Percentiles rank a stretch among this genome's conserved stretches.
These are phyloP conservation scores for Azorinus chamasolen DNA, from an alignment of 2,888 invertebrate species.

Conservation along the genomic window DNA sequence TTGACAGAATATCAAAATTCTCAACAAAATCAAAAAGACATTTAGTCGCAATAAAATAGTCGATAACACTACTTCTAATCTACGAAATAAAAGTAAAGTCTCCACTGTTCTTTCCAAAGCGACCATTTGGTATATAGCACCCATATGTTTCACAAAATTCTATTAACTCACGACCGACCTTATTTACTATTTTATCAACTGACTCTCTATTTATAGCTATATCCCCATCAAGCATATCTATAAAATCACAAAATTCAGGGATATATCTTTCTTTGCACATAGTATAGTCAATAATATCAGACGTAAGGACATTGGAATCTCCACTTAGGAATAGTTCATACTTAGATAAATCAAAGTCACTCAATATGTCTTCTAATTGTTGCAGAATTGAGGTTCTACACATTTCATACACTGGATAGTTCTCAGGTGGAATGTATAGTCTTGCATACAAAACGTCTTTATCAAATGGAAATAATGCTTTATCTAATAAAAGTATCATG, in stretches of 20 bases:
- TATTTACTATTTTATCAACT: slow-evolving; percentile 1
- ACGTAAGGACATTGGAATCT: slow-evolving; percentile 5
- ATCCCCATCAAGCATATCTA: neutral
- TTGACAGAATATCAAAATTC: neutral
- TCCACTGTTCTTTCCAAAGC: slow-evolving; percentile 5
- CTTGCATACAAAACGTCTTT: neutral
- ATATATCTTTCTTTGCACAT: neutral
- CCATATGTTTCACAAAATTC: slow-evolving; percentile 4
- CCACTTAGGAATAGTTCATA: slow-evolving; percentile 1
- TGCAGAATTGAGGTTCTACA: neutral
- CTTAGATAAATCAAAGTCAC: neutral
- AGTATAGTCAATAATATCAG: neutral
- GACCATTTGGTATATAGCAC: slow-evolving; percentile 11
- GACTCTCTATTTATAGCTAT: neutral
- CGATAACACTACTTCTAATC: slow-evolving; percentile 10
- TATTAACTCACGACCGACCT: neutral
- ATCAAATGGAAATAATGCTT: neutral
- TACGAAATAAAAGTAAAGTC: slow-evolving; percentile 6
- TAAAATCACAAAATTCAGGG: neutral
- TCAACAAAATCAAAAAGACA: neutral
- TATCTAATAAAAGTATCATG: neutral
- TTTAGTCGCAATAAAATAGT: slow-evolving; percentile 10
- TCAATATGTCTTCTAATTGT: neutral
- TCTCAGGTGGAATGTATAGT: slow-evolving; percentile 1
- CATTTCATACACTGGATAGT: neutral